Evolutionary conservation across 2,797 vertebrate species (phyloP).

Genomic region (Avahi laniger): DNA sequence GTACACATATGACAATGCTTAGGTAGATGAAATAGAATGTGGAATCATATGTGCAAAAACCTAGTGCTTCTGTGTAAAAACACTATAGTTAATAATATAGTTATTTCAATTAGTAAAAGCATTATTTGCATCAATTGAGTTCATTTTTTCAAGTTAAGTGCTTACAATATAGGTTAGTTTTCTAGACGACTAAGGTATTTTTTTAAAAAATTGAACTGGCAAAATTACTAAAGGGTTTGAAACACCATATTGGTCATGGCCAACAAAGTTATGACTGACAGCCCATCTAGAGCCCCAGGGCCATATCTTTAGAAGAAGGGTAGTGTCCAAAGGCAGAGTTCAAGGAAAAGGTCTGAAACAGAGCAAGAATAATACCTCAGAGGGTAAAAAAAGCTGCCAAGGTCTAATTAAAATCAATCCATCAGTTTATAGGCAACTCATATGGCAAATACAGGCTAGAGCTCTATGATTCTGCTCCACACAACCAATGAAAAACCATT

Average conservation of each 20-base stretch:
- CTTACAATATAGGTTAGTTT: neutral
- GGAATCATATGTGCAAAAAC: neutral
- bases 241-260: neutral
- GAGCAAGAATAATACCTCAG: conserved; percentile 57
- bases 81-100: neutral
- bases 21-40: neutral
- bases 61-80: neutral
- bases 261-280: conserved; percentile 69
- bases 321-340: conserved; percentile 69
- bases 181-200: neutral
- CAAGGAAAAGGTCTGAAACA: conserved; percentile 65
- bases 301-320: conserved; percentile 56
- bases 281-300: neutral
- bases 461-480: neutral
- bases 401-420: conserved; percentile 77
- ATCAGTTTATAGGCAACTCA: conserved; percentile 66
- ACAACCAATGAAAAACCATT: neutral
- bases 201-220: neutral
- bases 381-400: conserved; percentile 59
- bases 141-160: neutral
- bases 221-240: conserved; percentile 51
- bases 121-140: neutral
- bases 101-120: neutral
- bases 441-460: conserved; percentile 58
- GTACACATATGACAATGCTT: neutral